A percentile compares a stretch with the other conserved stretches of the same genome.
These are phyloP conservation scores for Schizotus pectinicornis DNA, from an alignment of 2,888 invertebrate species.

Conservation along the genomic window DNA sequence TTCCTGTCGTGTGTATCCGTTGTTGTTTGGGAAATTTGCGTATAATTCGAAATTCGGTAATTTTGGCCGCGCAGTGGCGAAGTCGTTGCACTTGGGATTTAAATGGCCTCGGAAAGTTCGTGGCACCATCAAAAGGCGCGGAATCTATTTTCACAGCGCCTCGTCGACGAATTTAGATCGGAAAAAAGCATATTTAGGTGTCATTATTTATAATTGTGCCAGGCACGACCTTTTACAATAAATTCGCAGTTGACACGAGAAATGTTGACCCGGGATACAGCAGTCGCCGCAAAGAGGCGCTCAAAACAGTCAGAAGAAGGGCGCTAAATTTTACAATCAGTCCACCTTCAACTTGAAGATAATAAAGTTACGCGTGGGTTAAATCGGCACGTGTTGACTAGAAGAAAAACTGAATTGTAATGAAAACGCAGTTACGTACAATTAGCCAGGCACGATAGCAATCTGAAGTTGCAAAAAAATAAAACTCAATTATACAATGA, in stretches of 20 bases:
- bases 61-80: too few species aligned
- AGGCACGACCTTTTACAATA: background rate
- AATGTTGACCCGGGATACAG: background rate
- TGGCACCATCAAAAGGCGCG: background rate
- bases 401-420: too few species aligned
- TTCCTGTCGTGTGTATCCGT: constrained; percentile 17
- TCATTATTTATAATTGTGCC: constrained; percentile 6
- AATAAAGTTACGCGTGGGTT: too few species aligned
- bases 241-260: background rate
- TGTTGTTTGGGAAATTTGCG: background rate
- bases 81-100: constrained; percentile 2
- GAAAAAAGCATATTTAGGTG: constrained; percentile 7
- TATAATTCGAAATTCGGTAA: background rate
- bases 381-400: too few species aligned
- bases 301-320: too few species aligned
- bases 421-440: too few species aligned
- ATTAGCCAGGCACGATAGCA: too few species aligned
- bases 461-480: too few species aligned
- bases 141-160: constrained; percentile 13
- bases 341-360: too few species aligned
- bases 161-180: constrained; percentile 9
- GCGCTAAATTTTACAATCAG: too few species aligned
- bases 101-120: constrained; percentile 13
- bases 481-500: too few species aligned
- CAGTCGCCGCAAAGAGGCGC: too few species aligned